Evolutionary conservation across 2,113 vertebrate species (phyloP).

Genomic region (Dasypus novemcinctus): DNA sequence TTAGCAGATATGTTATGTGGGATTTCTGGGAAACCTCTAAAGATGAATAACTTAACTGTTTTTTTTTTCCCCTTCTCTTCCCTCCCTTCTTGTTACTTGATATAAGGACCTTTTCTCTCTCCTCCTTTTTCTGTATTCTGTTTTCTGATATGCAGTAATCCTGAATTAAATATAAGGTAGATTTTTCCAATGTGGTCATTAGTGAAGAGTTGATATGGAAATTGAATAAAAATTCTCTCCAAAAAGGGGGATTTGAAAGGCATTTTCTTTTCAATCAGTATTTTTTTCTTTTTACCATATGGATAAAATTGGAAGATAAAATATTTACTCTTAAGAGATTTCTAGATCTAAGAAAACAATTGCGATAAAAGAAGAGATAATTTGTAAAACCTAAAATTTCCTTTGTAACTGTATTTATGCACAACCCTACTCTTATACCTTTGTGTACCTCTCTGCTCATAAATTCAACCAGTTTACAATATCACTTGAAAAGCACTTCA

Average conservation of each 20-base stretch:
- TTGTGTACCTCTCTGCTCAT: background rate
- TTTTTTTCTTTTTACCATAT: background rate
- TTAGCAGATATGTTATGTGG: background rate
- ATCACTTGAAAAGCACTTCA: background rate
- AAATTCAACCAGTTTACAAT: background rate
- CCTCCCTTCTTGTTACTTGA: background rate
- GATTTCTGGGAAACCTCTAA: background rate
- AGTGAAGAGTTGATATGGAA: background rate
- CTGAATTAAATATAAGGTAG: background rate
- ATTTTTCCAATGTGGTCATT: slow-evolving; percentile 15
- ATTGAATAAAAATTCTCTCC: background rate
- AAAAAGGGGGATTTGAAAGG: background rate
- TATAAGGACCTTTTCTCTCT: background rate
- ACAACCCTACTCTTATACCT: background rate
- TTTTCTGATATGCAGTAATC: slow-evolving; percentile 2
- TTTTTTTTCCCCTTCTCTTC: background rate
- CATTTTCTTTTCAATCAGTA: background rate
- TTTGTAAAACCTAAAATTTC: background rate
- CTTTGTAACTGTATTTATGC: too few species aligned
- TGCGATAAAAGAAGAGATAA: background rate
- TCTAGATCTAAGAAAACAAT: too few species aligned
- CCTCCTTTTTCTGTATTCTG: background rate
- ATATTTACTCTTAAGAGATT: slow-evolving; percentile 40
- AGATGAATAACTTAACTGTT: background rate
- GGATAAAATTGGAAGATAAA: background rate